Evolutionary conservation across 64 coral and sea anemone genomes (phyloP), one percentile per base, ranked within the genome.

Genomic region (Montipora efflorescens): DNA sequence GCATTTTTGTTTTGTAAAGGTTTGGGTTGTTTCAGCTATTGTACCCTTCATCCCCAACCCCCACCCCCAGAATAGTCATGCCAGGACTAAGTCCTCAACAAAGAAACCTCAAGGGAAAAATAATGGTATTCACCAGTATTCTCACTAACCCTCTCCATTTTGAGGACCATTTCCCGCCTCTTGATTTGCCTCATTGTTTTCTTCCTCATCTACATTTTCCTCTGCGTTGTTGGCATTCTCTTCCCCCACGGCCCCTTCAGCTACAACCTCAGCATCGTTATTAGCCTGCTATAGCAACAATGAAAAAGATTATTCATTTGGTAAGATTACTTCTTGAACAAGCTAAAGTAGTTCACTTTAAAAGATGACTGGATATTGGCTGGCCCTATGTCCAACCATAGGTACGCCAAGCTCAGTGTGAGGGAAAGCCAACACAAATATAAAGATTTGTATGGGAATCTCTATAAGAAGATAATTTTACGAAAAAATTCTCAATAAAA

Each of bases 121-220:
- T 12, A 64, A 64, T 64, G 61, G 0, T 64, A 12, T 12, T 4
- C 11, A 64, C 9, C 61, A 64, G 14, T 14, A 64, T 64, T 64
- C 61, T 64, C 48, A 72, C 51, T 25, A 21, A 94, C 86, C 87
- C 58, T 90, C 59, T 76, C 44, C 87, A 95, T 90, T 90, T 9
- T 92, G 47, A 91, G 88, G 55, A 61, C 11, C 87, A 87, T 83
- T 79, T 21, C 91, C 83, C 20, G 53, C 92, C 78, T 87, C 84
- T 46, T 93, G 53, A 51, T 84, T 72, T 12, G 76, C 92, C 69
- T 28, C 84, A 79, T 67, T 47, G n/a, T 88, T 78, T 23, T 70
- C 84, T 81, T 90, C 74, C 13, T 67, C 89, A 21, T 10, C 89
- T 7, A 44, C 55, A 67, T 16, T 15, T 47, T 77, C 89, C 62